Conservation (phyloP, 1,140 invertebrate species). For the Drosophila guanche region DNA sequence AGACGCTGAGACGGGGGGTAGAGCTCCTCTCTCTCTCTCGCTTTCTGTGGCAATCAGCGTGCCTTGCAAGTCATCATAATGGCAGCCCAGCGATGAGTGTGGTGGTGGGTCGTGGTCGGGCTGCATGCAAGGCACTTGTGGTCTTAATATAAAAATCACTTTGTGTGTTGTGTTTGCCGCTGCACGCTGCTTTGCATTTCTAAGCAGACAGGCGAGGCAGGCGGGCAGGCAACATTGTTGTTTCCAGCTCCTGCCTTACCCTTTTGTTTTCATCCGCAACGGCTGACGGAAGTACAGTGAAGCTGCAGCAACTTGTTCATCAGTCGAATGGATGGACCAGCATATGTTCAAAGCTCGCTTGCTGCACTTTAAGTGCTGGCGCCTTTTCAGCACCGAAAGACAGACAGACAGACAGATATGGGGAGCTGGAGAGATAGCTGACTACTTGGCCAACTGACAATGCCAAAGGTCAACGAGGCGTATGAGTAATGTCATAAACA, state of each 20-base stretch:
- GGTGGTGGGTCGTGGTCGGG: conserved; percentile 39
- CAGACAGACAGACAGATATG: neutral
- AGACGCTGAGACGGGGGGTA: conserved; percentile 13
- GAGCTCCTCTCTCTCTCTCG: neutral
- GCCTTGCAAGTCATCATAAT: conserved; percentile 75
- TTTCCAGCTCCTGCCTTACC: conserved; percentile 22
- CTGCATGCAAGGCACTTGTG: conserved; percentile 70
- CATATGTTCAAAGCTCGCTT: conserved; percentile 42
- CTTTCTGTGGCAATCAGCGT: conserved; percentile 73
- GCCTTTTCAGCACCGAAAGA: conserved; percentile 10
- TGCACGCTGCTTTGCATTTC: conserved; percentile 77
- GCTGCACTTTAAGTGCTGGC: conserved; percentile 47
- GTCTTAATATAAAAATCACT: conserved; percentile 82
- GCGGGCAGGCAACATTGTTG: conserved; percentile 66
- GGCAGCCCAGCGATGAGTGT: conserved; percentile 41
- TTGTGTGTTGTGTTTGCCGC: conserved; percentile 79
- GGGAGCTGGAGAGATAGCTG: conserved; percentile 11
- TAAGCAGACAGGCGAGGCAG: conserved; percentile 52
- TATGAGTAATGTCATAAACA: conserved; percentile 81
- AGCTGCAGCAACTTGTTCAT: conserved; percentile 40
- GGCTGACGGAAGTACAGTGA: conserved; percentile 63
- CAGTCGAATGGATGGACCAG: conserved; percentile 49
- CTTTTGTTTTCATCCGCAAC: conserved; percentile 48
- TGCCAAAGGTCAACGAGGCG: conserved; percentile 73
- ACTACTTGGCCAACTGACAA: conserved; percentile 32